These are phyloP conservation scores for Brachypodius melanocephalos DNA, from an alignment of 2,113 vertebrate genomes.

Conservation along the genomic window DNA sequence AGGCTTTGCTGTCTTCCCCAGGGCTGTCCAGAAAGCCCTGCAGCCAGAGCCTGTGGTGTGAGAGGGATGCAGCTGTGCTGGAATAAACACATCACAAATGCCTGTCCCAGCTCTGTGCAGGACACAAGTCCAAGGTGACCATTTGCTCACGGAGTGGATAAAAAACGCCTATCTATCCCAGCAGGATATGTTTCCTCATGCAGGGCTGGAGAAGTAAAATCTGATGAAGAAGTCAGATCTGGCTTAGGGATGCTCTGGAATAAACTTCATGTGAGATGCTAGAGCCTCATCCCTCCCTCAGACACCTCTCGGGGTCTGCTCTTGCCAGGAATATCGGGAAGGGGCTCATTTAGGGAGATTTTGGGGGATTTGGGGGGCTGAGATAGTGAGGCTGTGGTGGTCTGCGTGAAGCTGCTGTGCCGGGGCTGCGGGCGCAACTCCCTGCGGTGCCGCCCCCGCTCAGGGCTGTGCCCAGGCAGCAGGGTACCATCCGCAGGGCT, in stretches of 20 bases:
- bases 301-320: not conserved
- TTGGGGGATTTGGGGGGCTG: not conserved
- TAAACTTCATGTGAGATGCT: not conserved
- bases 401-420: not conserved
- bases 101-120: not conserved
- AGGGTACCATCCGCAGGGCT: not conserved
- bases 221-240: not conserved
- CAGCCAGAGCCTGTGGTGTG: not conserved
- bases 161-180: not conserved
- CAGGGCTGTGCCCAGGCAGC: not conserved
- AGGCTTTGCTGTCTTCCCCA: not conserved
- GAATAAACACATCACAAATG: not conserved
- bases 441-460: fast-evolving
- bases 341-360: not conserved
- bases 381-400: not conserved
- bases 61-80: not conserved
- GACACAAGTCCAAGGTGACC: not conserved
- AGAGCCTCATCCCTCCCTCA: not conserved
- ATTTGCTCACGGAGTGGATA: not conserved
- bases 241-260: not conserved
- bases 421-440: fast-evolving
- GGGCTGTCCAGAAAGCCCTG: not conserved
- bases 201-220: not conserved
- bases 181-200: not conserved
- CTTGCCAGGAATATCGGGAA: not conserved